Base-by-base conservation (phyloP, 2,797 vertebrate genomes). In the Steatocranus sp. region DNA sequence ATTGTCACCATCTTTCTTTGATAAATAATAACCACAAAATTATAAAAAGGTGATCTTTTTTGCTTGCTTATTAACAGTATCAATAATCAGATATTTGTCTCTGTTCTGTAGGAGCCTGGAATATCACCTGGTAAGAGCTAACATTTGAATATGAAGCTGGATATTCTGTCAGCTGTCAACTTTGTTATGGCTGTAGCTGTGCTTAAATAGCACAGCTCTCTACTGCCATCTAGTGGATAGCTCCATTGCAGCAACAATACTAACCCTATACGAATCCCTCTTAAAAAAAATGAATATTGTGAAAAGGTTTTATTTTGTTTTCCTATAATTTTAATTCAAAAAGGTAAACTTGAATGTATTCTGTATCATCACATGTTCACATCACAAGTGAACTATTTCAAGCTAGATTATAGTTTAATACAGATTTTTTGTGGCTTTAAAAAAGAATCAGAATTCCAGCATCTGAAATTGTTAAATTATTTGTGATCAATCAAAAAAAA, bases 101-200 rank as follows among this genome's bases (percentile, higher is more conserved):
- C 2, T 81, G 66, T 87, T 78, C 58, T n/a, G 3, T 70, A 97
- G 96, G 96, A 97, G 66, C 95, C 95, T 43, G 96, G 95, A 66
- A 81, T 95, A 61, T 95, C 96, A 56, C 94, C 96, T 93, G 96
- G 96, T 97, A 93, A 93, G 92, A 81, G 15, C 27, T 30, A 18
- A 30, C 20, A 15, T 9, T 56, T 56, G 11, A 1, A 61, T 11
- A n/a, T n/a, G n/a, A n/a, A n/a, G n/a, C n/a, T n/a, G n/a, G n/a
- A n/a, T n/a, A 1, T 58, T 73, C 43, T 81, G 48, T 81, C 75
- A 84, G 73, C 63, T 83, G 81, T 83, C 70, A 1, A 58, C 32
- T 53, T 78, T 58, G 23, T 79, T 61, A 5, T 17, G 20, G 7
- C 23, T 5, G 11, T 23, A 75, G 63, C 23, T 68, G 58, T 1